These are phyloP conservation scores for Nesogale talazaci DNA, from an alignment of 2,113 vertebrate genomes.

Conservation along the genomic window DNA sequence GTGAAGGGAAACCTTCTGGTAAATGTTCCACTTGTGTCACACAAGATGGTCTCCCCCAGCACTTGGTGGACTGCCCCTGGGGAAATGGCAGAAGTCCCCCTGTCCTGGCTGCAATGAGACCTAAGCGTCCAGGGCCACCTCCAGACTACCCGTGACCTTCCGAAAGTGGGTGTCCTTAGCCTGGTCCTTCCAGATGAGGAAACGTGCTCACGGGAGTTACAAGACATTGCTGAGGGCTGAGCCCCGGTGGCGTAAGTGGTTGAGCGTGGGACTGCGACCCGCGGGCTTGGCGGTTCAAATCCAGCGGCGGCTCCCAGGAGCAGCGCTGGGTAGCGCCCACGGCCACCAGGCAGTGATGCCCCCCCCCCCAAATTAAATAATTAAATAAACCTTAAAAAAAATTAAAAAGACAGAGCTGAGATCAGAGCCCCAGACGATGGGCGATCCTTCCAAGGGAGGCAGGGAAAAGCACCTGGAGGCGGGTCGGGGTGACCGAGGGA, in stretches of 20 bases:
- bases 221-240: not conserved
- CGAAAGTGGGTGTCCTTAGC: not conserved
- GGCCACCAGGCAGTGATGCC: no score
- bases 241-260: no score
- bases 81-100: no score
- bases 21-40: not conserved
- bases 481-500: rapidly evolving
- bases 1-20: not conserved
- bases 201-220: not conserved
- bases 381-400: no score
- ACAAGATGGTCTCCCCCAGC: not conserved
- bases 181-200: not conserved
- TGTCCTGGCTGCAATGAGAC: no score
- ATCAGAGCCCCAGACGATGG: not conserved
- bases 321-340: no score
- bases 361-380: no score
- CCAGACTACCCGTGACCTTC: not conserved
- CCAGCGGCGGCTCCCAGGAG: no score
- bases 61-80: not conserved
- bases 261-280: no score
- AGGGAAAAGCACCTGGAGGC: not conserved
- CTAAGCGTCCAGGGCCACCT: rapidly evolving
- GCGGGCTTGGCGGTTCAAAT: no score
- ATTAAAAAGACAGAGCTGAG: not conserved
- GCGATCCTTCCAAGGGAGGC: not conserved